These are phyloP conservation scores for Cryptocephalus primarius DNA, from an alignment of 2,888 invertebrate species.

Conservation along the genomic window DNA sequence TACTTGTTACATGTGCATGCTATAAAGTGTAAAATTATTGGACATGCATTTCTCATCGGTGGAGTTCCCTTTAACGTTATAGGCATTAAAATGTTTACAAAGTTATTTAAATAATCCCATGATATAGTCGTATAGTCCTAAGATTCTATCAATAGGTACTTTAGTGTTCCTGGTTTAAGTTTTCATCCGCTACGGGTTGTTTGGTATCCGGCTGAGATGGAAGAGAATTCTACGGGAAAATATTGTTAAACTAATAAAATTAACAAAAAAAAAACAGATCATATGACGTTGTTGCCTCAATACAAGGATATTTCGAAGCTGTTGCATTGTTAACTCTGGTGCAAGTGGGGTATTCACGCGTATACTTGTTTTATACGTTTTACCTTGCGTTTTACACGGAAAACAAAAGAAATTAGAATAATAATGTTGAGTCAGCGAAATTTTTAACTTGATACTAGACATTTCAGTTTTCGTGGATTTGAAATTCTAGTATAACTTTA, in stretches of 20 bases:
- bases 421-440: too few relatives aligned
- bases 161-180: conserved; percentile 56
- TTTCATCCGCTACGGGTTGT: conserved; percentile 57
- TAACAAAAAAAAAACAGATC: background rate
- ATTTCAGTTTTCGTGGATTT: too few relatives aligned
- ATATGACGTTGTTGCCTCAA: too few relatives aligned
- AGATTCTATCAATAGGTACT: conserved; percentile 3
- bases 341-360: too few relatives aligned
- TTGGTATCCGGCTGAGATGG: conserved; percentile 41
- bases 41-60: conserved; percentile 12
- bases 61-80: background rate
- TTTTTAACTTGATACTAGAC: too few relatives aligned
- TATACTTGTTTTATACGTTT: too few relatives aligned
- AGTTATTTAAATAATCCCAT: conserved; percentile 2
- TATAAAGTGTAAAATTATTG: conserved; percentile 9
- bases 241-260: background rate
- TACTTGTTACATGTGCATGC: conserved; percentile 11
- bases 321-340: too few relatives aligned
- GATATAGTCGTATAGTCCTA: background rate
- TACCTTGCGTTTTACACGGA: too few relatives aligned
- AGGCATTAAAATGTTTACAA: background rate
- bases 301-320: too few relatives aligned
- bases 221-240: conserved; percentile 56
- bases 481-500: too few relatives aligned
- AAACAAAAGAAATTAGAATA: too few relatives aligned